These are phyloP conservation scores for Catocala fraxini DNA, from an alignment of 2,888 invertebrate species.

Conservation along the genomic window DNA sequence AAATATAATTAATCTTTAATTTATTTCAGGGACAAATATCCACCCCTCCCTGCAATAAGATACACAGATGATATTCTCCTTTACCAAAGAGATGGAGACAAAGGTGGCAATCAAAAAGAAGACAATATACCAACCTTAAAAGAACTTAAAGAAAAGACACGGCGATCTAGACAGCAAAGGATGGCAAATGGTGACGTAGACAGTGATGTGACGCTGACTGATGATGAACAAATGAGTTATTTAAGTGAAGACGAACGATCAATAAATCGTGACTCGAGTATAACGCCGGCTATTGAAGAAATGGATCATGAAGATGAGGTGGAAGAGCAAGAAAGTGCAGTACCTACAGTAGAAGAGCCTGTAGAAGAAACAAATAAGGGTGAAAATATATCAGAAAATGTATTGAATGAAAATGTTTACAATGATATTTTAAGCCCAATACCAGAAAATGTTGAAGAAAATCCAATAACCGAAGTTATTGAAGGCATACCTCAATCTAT, in stretches of 20 bases:
- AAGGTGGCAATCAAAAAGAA: conserved; percentile 29
- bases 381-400: conserved; percentile 2
- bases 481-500: neutral
- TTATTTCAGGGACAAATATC: conserved; percentile 64
- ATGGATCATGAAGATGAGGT: conserved; percentile 19
- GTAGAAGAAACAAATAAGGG: conserved; percentile 12
- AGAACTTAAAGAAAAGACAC: conserved; percentile 30
- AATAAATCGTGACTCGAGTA: conserved; percentile 13
- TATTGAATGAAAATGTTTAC: conserved; percentile 26
- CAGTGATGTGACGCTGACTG: conserved; percentile 16
- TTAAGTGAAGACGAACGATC: conserved; percentile 21
- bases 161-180: conserved; percentile 28
- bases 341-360: conserved; percentile 19
- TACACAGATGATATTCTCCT: conserved; percentile 55
- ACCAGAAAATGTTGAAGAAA: conserved; percentile 25
- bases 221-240: conserved; percentile 28
- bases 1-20: neutral
- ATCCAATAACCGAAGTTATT: neutral
- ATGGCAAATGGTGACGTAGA: conserved; percentile 16
- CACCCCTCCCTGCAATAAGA: conserved; percentile 54
- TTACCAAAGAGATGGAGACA: conserved; percentile 39
- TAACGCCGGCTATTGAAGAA: conserved; percentile 23
- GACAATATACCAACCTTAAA: conserved; percentile 29
- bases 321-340: conserved; percentile 10
- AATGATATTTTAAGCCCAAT: conserved; percentile 25